Evolutionary conservation across 2,113 vertebrate genomes (phyloP).

Genomic region (Galbula dea): DNA sequence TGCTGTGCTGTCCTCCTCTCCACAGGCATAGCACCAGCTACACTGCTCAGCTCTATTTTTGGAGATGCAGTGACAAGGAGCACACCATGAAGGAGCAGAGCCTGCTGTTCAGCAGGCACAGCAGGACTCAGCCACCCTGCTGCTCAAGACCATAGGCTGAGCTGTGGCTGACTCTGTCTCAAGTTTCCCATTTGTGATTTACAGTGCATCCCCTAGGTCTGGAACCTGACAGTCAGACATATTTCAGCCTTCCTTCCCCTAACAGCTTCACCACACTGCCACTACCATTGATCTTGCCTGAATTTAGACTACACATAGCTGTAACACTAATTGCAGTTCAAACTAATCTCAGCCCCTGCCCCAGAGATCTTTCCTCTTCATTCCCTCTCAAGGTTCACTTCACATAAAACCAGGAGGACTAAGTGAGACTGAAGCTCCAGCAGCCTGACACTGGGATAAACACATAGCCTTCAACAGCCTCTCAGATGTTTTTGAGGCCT

Average conservation of each 20-base stretch:
- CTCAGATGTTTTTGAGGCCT: neutral
- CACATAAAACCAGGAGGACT: neutral
- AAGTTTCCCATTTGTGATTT: neutral
- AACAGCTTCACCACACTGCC: neutral
- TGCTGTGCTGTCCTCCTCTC: neutral
- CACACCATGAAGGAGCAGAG: rapidly evolving
- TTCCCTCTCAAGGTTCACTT: neutral
- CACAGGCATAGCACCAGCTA: neutral
- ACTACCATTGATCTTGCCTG: neutral
- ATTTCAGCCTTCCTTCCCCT: neutral
- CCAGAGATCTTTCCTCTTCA: neutral
- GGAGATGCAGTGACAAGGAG: neutral
- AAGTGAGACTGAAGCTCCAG: neutral
- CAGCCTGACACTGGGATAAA: neutral
- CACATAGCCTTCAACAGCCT: neutral
- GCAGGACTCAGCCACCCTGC: neutral
- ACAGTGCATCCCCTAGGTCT: neutral
- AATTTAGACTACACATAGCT: neutral
- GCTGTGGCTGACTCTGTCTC: neutral
- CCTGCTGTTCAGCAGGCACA: neutral
- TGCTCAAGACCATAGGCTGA: neutral
- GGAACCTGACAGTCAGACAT: neutral
- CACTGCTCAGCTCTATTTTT: neutral
- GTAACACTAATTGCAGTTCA: neutral
- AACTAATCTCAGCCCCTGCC: neutral